phyloP scores from a whole-genome alignment of 2,797 vertebrate species.

The Chelmon rostratus region DNA sequence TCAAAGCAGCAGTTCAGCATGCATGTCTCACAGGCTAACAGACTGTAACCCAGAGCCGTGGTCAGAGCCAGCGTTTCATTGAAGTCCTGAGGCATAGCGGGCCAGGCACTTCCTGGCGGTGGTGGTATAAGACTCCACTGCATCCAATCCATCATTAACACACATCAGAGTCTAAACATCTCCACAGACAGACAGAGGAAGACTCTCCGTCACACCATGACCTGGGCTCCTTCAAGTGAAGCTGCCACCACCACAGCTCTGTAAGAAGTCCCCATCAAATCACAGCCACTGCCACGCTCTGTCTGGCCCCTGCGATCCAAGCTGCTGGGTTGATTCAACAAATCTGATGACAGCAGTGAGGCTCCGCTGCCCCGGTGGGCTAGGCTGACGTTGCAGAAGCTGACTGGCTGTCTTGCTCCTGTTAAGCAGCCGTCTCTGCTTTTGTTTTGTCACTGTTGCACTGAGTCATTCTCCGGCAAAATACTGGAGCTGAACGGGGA shows the following conservation, averaged over 20 bases:
- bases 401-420: constrained; percentile 65
- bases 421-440: constrained; percentile 49
- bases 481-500: not conserved
- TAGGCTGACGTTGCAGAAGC: constrained; percentile 70
- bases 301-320: constrained; percentile 46
- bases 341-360: constrained; percentile 66
- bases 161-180: constrained; percentile 9
- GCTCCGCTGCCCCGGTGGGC: constrained; percentile 49
- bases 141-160: constrained; percentile 71
- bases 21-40: constrained; percentile 74
- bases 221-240: not conserved
- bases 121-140: constrained; percentile 59
- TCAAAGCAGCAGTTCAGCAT: constrained; percentile 68
- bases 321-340: constrained; percentile 61
- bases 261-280: constrained; percentile 24
- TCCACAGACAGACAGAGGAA: constrained; percentile 6
- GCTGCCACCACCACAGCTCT: not conserved
- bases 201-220: constrained; percentile 14
- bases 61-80: constrained; percentile 72
- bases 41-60: constrained; percentile 74
- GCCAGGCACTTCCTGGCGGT: constrained; percentile 31
- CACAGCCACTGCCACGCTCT: constrained; percentile 31
- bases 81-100: constrained; percentile 52
- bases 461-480: constrained; percentile 69
- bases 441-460: constrained; percentile 58